A percentile compares a stretch with the other conserved stretches of the same genome.
Conservation (phyloP, 1,140 invertebrate genomes). For the Sarcophaga bullata region DNA sequence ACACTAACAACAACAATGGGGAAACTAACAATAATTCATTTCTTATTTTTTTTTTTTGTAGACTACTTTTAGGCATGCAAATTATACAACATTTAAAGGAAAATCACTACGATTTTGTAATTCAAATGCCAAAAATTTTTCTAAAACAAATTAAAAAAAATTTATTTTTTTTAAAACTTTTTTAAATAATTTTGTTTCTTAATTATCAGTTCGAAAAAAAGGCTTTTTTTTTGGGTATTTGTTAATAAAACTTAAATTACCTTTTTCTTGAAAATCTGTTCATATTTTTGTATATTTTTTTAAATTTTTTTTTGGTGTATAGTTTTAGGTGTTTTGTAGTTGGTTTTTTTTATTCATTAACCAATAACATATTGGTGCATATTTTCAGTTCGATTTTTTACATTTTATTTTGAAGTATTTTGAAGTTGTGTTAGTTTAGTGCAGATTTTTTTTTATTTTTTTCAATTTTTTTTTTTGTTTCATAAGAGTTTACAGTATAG, state of each 20-base stretch:
- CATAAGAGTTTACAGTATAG: background rate
- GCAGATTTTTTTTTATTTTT: conserved; percentile 1
- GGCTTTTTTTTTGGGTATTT: conserved; percentile 25
- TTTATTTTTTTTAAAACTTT: conserved; percentile 10
- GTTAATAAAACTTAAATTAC: conserved; percentile 55
- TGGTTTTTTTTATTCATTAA: no score
- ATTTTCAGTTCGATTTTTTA: conserved; percentile 6
- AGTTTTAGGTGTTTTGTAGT: background rate
- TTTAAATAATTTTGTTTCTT: conserved; percentile 25
- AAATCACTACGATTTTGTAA: conserved; percentile 15
- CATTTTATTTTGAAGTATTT: conserved; percentile 6
- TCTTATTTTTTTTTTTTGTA: no score
- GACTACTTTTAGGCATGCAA: background rate
- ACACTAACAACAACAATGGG: background rate
- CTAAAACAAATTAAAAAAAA: background rate
- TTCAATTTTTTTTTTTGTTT: conserved; percentile 7
- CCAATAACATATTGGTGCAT: conserved; percentile 26
- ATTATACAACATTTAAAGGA: background rate
- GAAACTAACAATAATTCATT: no score
- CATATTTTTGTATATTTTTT: conserved; percentile 49
- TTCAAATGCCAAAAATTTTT: background rate
- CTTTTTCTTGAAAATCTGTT: conserved; percentile 67
- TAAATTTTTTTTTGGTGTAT: conserved; percentile 31
- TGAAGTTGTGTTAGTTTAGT: background rate
- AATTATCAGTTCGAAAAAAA: background rate